phyloP scores from a whole-genome alignment of 2,888 invertebrate genomes.

The Sthenelais limicola region DNA sequence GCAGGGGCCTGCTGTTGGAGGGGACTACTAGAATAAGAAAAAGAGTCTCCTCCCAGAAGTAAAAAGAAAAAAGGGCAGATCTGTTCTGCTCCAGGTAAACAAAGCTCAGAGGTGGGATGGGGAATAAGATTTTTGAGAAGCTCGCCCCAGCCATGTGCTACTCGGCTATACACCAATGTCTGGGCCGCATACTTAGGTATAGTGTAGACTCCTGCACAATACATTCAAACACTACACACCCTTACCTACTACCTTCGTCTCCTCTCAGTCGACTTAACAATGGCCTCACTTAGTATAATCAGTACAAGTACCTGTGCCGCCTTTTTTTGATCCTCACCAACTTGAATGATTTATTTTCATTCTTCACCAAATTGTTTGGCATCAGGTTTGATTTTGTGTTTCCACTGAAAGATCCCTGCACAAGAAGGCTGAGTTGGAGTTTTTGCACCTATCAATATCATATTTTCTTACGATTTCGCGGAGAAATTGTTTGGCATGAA shows the following conservation, averaged over 20 bases:
- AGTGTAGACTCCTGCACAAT: no score
- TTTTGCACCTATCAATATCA: no score
- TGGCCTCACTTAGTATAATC: slow-evolving; percentile 18
- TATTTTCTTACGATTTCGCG: no score
- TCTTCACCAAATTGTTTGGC: background rate
- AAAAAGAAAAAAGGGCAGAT: no score
- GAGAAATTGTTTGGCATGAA: no score
- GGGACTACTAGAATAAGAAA: no score
- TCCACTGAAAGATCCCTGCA: slow-evolving; percentile 2
- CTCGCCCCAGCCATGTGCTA: slow-evolving; percentile 29
- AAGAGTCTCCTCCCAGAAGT: no score
- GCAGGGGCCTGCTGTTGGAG: no score
- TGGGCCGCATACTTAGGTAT: no score
- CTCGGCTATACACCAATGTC: slow-evolving; percentile 10
- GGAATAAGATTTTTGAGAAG: background rate
- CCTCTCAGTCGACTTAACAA: background rate
- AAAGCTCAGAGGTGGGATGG: background rate
- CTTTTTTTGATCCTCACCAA: background rate
- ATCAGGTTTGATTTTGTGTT: background rate
- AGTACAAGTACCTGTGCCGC: background rate
- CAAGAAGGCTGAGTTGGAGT: no score
- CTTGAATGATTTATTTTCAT: background rate
- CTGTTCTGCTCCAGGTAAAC: no score
- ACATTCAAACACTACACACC: no score
- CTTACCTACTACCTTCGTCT: background rate